Evolutionary conservation across 2,888 invertebrate species (phyloP).

Genomic region (Drosophila engyochracea): DNA sequence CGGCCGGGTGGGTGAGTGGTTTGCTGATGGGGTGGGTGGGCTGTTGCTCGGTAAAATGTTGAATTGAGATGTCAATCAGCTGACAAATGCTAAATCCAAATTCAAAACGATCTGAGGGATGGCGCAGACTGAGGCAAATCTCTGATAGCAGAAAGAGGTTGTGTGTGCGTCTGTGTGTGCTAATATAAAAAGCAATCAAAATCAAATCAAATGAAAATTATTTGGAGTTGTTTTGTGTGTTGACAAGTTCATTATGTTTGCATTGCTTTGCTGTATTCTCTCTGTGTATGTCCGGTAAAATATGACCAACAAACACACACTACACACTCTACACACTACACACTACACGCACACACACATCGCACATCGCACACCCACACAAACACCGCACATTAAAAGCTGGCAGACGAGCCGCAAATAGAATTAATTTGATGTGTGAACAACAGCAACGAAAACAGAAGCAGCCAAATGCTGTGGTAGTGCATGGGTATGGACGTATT

Average conservation of each 20-base stretch:
- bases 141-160: background rate
- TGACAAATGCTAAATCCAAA: constrained; percentile 54
- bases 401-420: constrained; percentile 64
- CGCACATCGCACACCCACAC: constrained; percentile 33
- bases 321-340: background rate
- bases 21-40: background rate
- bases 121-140: background rate
- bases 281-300: constrained; percentile 59
- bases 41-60: constrained; percentile 33
- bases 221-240: constrained; percentile 72
- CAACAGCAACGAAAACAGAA: constrained; percentile 37
- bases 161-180: constrained; percentile 46
- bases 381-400: constrained; percentile 65
- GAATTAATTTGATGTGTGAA: constrained; percentile 79
- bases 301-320: constrained; percentile 47
- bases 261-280: constrained; percentile 63
- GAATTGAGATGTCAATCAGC: constrained; percentile 62
- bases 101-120: constrained; percentile 26
- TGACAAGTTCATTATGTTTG: constrained; percentile 81
- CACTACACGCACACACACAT: constrained; percentile 6
- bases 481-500: background rate
- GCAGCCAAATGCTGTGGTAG: background rate
- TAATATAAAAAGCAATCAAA: constrained; percentile 78
- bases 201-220: constrained; percentile 82
- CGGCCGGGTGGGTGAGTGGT: background rate